Conservation (phyloP, 1,140 invertebrate genomes). For the Drosophila pachea region DNA sequence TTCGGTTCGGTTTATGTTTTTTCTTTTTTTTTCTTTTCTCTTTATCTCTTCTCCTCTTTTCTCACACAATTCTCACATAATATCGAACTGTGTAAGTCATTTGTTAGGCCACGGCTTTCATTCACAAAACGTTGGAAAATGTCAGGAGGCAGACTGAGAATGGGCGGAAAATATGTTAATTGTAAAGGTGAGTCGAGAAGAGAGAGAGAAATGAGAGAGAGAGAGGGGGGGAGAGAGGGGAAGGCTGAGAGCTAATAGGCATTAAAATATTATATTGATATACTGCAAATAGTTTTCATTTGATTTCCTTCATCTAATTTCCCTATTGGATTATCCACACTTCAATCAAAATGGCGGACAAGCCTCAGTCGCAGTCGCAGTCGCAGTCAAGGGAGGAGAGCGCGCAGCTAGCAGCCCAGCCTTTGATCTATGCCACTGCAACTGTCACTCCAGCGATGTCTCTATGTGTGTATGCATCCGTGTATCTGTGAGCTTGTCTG, state of each 20-base stretch:
- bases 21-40: constrained; percentile 12
- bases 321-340: not conserved
- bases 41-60: constrained; percentile 30
- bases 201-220: too few relatives aligned
- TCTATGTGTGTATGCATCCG: not conserved
- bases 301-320: too few relatives aligned
- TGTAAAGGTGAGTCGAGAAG: not conserved
- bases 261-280: too few relatives aligned
- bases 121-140: constrained; percentile 15
- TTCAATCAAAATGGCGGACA: constrained; percentile 26
- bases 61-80: constrained; percentile 70
- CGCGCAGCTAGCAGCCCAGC: constrained; percentile 4
- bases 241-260: too few relatives aligned
- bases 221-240: too few relatives aligned
- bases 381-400: constrained; percentile 28
- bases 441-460: not conserved
- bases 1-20: too few relatives aligned
- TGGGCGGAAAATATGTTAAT: constrained; percentile 12
- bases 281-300: too few relatives aligned
- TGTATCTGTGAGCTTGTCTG: constrained; percentile 11
- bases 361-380: constrained; percentile 9
- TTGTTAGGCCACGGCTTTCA: constrained; percentile 36
- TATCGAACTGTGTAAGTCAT: constrained; percentile 65
- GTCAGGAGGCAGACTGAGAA: constrained; percentile 1
- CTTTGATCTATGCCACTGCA: constrained; percentile 53